These are phyloP conservation scores for Stercorarius parasiticus DNA, from an alignment of 2,113 vertebrate genomes.

Conservation along the genomic window DNA sequence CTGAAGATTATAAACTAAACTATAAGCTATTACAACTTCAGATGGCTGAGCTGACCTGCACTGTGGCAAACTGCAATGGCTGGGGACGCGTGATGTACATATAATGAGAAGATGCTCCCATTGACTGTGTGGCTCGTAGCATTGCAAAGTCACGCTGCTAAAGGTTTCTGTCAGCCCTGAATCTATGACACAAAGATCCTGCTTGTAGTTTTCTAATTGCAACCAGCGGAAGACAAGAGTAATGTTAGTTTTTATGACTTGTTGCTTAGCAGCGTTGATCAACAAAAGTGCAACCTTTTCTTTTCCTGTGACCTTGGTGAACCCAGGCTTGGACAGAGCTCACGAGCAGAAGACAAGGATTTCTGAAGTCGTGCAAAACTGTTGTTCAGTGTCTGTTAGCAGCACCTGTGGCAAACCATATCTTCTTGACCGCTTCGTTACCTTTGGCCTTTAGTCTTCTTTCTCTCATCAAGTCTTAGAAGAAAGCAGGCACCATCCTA, in stretches of 20 bases:
- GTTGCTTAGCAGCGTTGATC: conserved; percentile 75
- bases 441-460: conserved; percentile 56
- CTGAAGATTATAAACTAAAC: not conserved
- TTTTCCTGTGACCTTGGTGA: conserved; percentile 23
- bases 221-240: not conserved
- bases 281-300: conserved; percentile 38
- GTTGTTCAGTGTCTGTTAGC: not conserved
- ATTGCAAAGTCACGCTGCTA: not conserved
- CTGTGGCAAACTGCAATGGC: not conserved
- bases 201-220: conserved; percentile 34
- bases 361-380: conserved; percentile 8
- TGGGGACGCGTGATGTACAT: not conserved
- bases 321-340: not conserved
- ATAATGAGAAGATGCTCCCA: not conserved
- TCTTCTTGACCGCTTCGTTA: conserved; percentile 52
- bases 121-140: not conserved
- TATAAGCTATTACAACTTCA: not conserved
- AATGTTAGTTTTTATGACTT: conserved; percentile 19
- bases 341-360: not conserved
- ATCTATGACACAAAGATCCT: not conserved
- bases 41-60: not conserved
- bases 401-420: not conserved
- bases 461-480: conserved; percentile 46
- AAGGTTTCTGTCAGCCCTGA: not conserved
- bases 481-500: conserved; percentile 36